These are phyloP conservation scores for Epinotia bilunana DNA, from an alignment of 2,888 invertebrate genomes.

Conservation along the genomic window DNA sequence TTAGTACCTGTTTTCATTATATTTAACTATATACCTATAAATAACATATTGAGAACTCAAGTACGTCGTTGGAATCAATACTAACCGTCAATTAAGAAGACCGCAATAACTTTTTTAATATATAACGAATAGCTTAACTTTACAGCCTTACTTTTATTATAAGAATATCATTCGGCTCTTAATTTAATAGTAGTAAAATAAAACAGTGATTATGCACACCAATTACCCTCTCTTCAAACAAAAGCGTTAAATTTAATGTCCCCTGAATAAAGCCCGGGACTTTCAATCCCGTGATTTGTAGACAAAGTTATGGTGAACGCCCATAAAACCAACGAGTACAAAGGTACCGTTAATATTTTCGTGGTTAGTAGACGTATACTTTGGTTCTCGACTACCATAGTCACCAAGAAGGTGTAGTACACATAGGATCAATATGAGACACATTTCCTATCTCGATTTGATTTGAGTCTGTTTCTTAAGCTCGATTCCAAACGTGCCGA, in stretches of 20 bases:
- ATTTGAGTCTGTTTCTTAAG: too few species aligned
- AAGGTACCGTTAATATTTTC: conserved; percentile 10
- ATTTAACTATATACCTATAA: too few species aligned
- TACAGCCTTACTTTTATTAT: conserved; percentile 12
- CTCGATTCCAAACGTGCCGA: too few species aligned
- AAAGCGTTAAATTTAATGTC: conserved; percentile 28
- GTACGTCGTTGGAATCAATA: too few species aligned
- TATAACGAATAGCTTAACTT: background rate
- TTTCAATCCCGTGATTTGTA: conserved; percentile 20
- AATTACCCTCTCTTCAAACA: conserved; percentile 17
- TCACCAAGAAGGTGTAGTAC: too few species aligned
- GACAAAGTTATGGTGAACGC: conserved; percentile 20
- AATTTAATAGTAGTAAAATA: conserved; percentile 30
- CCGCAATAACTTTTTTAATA: background rate
- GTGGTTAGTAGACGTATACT: background rate
- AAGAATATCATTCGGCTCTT: conserved; percentile 2
- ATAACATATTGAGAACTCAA: too few species aligned
- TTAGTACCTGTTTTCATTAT: too few species aligned
- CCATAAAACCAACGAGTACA: conserved; percentile 15
- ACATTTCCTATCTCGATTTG: too few species aligned
- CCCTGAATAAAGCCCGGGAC: conserved; percentile 24
- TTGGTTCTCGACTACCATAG: too few species aligned
- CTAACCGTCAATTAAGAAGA: too few species aligned
- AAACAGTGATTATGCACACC: conserved; percentile 35
- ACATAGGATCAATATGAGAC: too few species aligned